phyloP scores from a whole-genome alignment of 2,113 vertebrate species.

The Limanda limanda region DNA sequence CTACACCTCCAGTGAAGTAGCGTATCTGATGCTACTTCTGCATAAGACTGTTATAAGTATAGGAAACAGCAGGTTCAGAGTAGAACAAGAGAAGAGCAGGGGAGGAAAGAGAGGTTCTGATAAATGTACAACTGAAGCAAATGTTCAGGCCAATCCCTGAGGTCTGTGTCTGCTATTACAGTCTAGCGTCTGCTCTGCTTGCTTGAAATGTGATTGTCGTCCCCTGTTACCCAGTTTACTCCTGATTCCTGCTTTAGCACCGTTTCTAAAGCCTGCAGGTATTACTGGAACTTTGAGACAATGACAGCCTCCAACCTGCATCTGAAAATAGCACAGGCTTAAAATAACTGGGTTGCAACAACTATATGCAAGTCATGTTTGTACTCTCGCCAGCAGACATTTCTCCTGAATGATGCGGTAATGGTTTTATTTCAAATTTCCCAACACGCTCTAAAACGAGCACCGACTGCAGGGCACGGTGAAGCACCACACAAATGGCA shows the following conservation, averaged over 20 bases:
- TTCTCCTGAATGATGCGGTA: neutral
- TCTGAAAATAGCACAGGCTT: slow-evolving; percentile 3
- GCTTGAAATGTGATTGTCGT: slow-evolving; percentile 33
- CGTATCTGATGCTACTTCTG: no score
- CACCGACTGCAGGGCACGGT: slow-evolving; percentile 17
- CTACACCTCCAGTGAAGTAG: neutral
- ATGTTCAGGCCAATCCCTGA: slow-evolving; percentile 30
- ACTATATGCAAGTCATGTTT: neutral
- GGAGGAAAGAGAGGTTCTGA: no score
- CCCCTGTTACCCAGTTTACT: slow-evolving; percentile 40
- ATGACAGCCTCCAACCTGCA: neutral
- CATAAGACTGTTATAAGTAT: no score
- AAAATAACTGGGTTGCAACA: slow-evolving; percentile 12
- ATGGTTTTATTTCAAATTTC: slow-evolving; percentile 1
- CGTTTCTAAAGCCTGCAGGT: slow-evolving; percentile 27
- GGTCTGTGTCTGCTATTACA: slow-evolving; percentile 47
- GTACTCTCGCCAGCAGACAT: neutral
- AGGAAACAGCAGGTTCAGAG: no score
- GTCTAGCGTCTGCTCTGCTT: slow-evolving; percentile 28
- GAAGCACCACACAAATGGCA: slow-evolving; percentile 38
- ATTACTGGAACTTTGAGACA: slow-evolving; percentile 17
- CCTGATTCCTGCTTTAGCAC: slow-evolving; percentile 22
- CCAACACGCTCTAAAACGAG: slow-evolving; percentile 20
- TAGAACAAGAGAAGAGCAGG: no score
- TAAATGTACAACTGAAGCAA: no score